Base-by-base conservation (phyloP, 2,113 vertebrate species). In the Salvator merianae region DNA sequence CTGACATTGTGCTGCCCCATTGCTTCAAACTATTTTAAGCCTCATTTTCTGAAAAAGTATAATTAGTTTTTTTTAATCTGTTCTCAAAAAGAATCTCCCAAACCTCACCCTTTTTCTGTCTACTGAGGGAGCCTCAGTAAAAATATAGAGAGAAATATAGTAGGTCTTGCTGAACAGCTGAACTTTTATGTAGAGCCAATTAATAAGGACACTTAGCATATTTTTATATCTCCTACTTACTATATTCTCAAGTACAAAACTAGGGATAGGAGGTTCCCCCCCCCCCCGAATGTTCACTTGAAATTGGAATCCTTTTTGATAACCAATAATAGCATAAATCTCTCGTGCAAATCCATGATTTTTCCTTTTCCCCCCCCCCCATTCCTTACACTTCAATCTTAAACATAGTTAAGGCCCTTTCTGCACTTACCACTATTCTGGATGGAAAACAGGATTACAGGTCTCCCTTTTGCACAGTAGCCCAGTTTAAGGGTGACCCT, bases 11-110 rank as follows among this genome's bases (percentile, higher is more conserved):
- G 30, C 34, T n/a, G 38, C 66, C 75, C 50, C 66, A 78, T 62
- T 70, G 30, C 28, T 78, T 77, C 66, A 77, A 84, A 50, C 43
- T 18, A 55, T 30, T 55, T 77, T 69, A 32, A 69, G 65, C 50
- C 70, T 59, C 66, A 84, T 70, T 84, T 84, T 78, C 59, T 84
- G 83, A 84, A 40, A n/a, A 26, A 43, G 53, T 38, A 62, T 73
- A 72, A 82, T 82, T 62, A 72, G 40, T 55, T 12, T 55, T 28
- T 59, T 62, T 47, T 28, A 77, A 77, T 34, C 55, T 59, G 34
- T 59, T n/a, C 66, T 78, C 50, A 36, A 43, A 84, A 70, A n/a
- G n/a, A 34, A 43, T 18, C 36, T 26, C 28, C 12, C 10, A 72
- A 50, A 28, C 7, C 12, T 36, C 18, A n/a, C 12, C 20, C 13